These are phyloP conservation scores for Onychomys leucogaster DNA, from an alignment of 2,797 vertebrate species.

Conservation along the genomic window DNA sequence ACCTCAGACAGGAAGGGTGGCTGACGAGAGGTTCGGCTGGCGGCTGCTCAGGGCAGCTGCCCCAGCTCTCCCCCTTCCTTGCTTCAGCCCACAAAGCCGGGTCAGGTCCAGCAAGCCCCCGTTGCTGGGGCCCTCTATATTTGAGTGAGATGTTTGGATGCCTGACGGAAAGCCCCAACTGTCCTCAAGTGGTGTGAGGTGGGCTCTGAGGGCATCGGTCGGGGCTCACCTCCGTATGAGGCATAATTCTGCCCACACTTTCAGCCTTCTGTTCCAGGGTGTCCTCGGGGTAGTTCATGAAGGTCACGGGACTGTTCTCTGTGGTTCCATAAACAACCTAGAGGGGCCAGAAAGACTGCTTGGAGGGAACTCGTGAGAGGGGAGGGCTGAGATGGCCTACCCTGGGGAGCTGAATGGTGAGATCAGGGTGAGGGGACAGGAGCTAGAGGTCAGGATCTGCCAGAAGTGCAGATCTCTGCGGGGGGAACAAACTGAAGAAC, in stretches of 20 bases:
- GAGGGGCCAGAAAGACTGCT: background rate
- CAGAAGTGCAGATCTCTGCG: background rate
- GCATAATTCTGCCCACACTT: constrained; percentile 91
- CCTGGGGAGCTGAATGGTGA: background rate
- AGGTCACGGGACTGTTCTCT: constrained; percentile 97
- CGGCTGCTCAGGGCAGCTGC: background rate
- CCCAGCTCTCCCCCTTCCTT: constrained; percentile 42
- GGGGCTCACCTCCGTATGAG: constrained; percentile 93
- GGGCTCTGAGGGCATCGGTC: background rate
- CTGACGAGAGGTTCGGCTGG: constrained; percentile 65
- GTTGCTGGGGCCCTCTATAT: background rate
- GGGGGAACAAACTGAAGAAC: background rate
- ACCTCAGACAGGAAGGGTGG: constrained; percentile 80
- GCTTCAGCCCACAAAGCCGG: background rate
- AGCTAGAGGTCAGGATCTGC: constrained; percentile 13
- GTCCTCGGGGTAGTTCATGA: constrained; percentile 90
- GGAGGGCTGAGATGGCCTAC: background rate
- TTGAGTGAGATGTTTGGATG: background rate
- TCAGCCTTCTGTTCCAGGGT: constrained; percentile 87
- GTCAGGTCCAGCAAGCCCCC: background rate
- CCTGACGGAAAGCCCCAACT: background rate
- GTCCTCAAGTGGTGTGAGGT: background rate
- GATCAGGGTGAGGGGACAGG: background rate
- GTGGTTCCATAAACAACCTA: constrained; percentile 96
- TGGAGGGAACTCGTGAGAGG: background rate